Evolutionary conservation across 2,888 invertebrate genomes (phyloP), one percentile per base, ranked within the genome.

Genomic region (Chirona hameri): DNA sequence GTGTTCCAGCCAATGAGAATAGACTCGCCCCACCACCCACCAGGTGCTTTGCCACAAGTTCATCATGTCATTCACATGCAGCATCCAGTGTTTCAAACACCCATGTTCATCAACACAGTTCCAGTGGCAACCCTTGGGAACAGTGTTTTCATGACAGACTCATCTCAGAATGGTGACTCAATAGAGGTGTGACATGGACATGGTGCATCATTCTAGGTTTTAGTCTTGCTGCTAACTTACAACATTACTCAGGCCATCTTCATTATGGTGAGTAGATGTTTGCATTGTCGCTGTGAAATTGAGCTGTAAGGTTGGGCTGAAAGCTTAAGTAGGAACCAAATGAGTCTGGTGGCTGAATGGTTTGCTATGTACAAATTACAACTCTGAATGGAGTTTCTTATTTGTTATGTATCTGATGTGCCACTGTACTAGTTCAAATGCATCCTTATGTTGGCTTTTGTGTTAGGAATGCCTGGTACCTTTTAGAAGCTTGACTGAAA

Each of bases 41-140:
- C 76, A 21, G 24, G 31, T 24, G 9, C 18, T 5, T 24, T 76
- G 76, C 76, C 76, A 76, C 76, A 31, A 15, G 76, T 76, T 76
- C 76, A 76, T 21, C 76, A 76, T 27, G 76, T 76, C 76, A 76
- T 76, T 24, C 76, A 76, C 76, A 76, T 76, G 76, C 76, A n/a
- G 12, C 76, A 76, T 76, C 76, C 31, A 18, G 39, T 76, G 76
- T 76, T 76, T 39, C 76, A 76, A 21, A 21, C 39, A 24, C 76
- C 76, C 10, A 39, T 76, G 76, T 76, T 76, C 76, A 76, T 76
- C 76, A 76, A 76, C 39, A 76, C 76, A 15, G 39, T 76, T 3
- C 76, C 76, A 7, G 76, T 76, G 31, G 76, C 76, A 76, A 39
- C 76, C 31, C 31, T 76, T 39, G 39, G 39, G 18, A 24, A 29